Evolutionary conservation across 1,140 invertebrate species (phyloP).

Genomic region (Rhyacophila brunnea): DNA sequence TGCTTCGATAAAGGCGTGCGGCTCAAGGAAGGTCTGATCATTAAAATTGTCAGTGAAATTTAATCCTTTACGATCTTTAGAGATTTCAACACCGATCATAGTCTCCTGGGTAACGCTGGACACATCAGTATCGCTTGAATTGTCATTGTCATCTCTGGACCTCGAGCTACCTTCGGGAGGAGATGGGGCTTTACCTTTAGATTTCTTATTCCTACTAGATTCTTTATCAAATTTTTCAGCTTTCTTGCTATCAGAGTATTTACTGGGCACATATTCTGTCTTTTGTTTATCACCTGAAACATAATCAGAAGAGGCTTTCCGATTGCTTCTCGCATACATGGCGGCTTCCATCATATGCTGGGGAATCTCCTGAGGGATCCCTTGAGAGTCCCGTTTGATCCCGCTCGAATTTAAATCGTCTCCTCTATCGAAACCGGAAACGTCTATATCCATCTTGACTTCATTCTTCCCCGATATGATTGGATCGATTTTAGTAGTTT

Average conservation of each 20-base stretch:
- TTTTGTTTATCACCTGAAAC: slow-evolving; percentile 34
- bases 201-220: slow-evolving; percentile 58
- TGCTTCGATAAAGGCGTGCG: slow-evolving; percentile 18
- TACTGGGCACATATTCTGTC: slow-evolving; percentile 33
- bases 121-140: slow-evolving; percentile 17
- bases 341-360: slow-evolving; percentile 70
- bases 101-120: slow-evolving; percentile 19
- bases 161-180: slow-evolving; percentile 56
- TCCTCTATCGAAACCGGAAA: slow-evolving; percentile 14
- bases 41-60: slow-evolving; percentile 35
- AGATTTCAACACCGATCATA: slow-evolving; percentile 16
- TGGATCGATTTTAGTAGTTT: slow-evolving; percentile 15
- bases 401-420: slow-evolving; percentile 54
- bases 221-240: slow-evolving; percentile 49
- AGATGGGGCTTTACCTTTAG: slow-evolving; percentile 71
- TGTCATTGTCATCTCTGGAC: slow-evolving; percentile 5
- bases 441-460: slow-evolving; percentile 9
- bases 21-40: slow-evolving; percentile 15
- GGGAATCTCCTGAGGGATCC: slow-evolving; percentile 63
- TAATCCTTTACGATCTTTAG: slow-evolving; percentile 20
- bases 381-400: slow-evolving; percentile 58
- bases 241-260: slow-evolving; percentile 39
- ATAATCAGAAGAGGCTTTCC: slow-evolving; percentile 54
- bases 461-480: background rate
- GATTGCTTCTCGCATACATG: slow-evolving; percentile 64